Evolutionary conservation across 2,888 invertebrate species (phyloP), one percentile per base, ranked within the genome.

Genomic region (Ophion obscuratus): DNA sequence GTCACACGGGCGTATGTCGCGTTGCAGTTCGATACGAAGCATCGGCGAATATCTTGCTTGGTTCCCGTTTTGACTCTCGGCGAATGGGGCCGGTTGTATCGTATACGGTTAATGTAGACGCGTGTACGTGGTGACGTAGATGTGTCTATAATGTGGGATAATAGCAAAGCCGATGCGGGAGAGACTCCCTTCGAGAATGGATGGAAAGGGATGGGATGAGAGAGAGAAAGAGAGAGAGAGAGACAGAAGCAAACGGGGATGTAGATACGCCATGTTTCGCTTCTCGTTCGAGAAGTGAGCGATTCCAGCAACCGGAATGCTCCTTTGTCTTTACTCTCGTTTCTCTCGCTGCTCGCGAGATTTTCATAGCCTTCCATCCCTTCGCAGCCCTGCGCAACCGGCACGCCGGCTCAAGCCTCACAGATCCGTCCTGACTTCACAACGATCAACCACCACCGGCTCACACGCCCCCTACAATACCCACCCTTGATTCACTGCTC

Each of bases 211-310:
- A 67, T 47, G 81, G 66, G 89, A 61, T 31, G 83, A 86, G 82
- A 81, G 86, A 79, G 85, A 66, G 77, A 77, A 62, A 78, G 67
- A 64, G n/a, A n/a, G 83, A 86, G 82, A 81, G 86, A 79, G 85
- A 66, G 77, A 77, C 67, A 78, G 67, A 64, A 83, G 66, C 59
- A 61, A 61, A 84, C 83, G 83, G 92, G 93, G 93, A 93, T 93
- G 93, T 92, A 93, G 94, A 94, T 94, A 94, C 91, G 93, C 92
- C 94, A 94, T 93, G 94, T 91, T 92, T 91, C 90, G 88, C 91
- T 90, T 88, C 88, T 87, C 76, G 87, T 87, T 80, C 83, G 86
- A 88, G 88, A 90, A 90, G 87, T 90, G 92, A 89, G 91, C 92
- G 93, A 92, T 93, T 93, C 92, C 83, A 61, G 92, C 90, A 91